Percentiles rank a stretch among this genome's conserved stretches.
Evolutionary conservation across 1,140 invertebrate genomes (phyloP).

Genomic region (Laodelphax striatellus): DNA sequence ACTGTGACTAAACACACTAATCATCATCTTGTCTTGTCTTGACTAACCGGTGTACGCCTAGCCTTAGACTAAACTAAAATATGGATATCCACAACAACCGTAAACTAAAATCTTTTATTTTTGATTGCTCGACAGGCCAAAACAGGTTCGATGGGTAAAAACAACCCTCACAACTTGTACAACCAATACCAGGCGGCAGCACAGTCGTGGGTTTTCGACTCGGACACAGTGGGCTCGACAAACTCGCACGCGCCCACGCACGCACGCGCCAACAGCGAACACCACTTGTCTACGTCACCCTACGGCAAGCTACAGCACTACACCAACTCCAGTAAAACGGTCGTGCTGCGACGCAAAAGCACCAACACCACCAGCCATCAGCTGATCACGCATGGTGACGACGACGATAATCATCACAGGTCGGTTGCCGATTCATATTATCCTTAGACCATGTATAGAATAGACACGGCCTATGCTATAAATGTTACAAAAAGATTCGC

Average conservation of each 20-base stretch:
- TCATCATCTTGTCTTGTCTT: too few relatives aligned
- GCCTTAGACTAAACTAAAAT: too few relatives aligned
- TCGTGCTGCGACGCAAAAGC: slow-evolving; percentile 8
- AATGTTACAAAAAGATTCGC: too few relatives aligned
- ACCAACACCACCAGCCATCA: neutral
- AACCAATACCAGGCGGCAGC: slow-evolving; percentile 34
- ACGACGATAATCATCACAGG: neutral
- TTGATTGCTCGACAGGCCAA: slow-evolving; percentile 12
- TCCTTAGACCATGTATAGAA: too few relatives aligned
- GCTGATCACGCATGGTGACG: neutral
- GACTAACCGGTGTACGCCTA: too few relatives aligned
- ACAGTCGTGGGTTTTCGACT: slow-evolving; percentile 37
- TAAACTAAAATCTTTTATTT: too few relatives aligned
- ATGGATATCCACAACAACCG: too few relatives aligned
- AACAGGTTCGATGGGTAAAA: slow-evolving; percentile 11
- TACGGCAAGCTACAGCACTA: slow-evolving; percentile 7
- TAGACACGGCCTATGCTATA: too few relatives aligned
- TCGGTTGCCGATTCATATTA: too few relatives aligned
- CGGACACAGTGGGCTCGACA: slow-evolving; percentile 22
- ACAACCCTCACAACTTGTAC: slow-evolving; percentile 22
- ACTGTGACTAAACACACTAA: too few relatives aligned
- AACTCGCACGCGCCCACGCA: slow-evolving; percentile 7
- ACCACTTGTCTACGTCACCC: neutral
- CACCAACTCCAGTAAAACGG: slow-evolving; percentile 9
- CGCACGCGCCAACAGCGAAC: slow-evolving; percentile 2